Evolutionary conservation across 2,888 invertebrate genomes (phyloP).

Genomic region (Spilosoma lubricipeda): DNA sequence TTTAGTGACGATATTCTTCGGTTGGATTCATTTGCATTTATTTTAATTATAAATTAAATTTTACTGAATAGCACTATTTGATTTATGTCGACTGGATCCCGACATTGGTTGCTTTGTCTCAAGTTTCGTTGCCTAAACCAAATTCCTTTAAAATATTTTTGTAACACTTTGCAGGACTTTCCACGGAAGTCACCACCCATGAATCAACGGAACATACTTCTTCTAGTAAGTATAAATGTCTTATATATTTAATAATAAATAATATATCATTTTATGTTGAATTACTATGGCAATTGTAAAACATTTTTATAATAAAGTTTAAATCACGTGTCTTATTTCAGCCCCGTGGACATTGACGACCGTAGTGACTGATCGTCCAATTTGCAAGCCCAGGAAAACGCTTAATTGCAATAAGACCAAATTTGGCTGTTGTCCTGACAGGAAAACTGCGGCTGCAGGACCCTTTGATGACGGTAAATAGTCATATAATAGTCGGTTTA

Average conservation of each 20-base stretch:
- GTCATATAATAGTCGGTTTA: neutral
- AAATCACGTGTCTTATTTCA: conserved; percentile 36
- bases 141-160: neutral
- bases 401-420: conserved; percentile 87
- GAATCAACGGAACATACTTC: neutral
- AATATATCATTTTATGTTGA: neutral
- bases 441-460: conserved; percentile 91
- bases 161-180: neutral
- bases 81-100: neutral
- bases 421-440: conserved; percentile 95
- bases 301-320: neutral
- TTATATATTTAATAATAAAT: neutral
- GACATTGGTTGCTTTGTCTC: neutral
- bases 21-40: neutral
- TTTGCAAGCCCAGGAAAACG: conserved; percentile 79
- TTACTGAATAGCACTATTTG: neutral
- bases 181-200: neutral
- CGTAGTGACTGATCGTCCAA: conserved; percentile 58
- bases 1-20: neutral
- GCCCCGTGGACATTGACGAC: conserved; percentile 85
- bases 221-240: neutral
- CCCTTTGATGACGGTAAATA: conserved; percentile 90
- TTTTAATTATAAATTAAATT: no score
- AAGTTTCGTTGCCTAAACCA: neutral
- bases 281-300: neutral